Evolutionary conservation across 2,888 invertebrate genomes (phyloP), one percentile per base, ranked within the genome.

Genomic region (Panopea generosa): DNA sequence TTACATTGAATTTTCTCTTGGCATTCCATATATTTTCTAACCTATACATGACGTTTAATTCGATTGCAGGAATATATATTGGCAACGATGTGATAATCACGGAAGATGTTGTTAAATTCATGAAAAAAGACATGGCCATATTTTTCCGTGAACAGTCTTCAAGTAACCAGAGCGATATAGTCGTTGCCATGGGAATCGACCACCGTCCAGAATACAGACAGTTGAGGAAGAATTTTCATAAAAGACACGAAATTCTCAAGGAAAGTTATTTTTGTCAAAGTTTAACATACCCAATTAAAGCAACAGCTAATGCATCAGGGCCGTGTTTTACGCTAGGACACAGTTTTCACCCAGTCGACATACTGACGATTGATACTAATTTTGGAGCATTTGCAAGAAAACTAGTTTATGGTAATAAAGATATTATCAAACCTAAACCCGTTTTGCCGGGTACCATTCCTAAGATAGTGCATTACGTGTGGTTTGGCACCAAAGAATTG

Each of bases 401-500:
- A 6, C 53, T 90, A 18, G 77, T 84, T 18, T 90, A 90, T 75
- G 89, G 88, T 7, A 72, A 77, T 16, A 68, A 73, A 3, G 78
- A 81, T 16, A 68, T 86, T 9, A 74, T 70, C 11, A 43, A 59
- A 6, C 77, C 84, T 1, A 61, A 27, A 29, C 55, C 74, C 20
- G 27, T 63, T 14, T 55, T 80, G 20, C 82, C 77, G 9, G 82
- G 82, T 11, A 76, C 77, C 6, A 89, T 91, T 24, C 91, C 91
- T 6, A 89, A 89, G 66, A 89, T 90, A 9, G 89, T 88, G 6
- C 91, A 91, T 71, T 89, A 90, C 73, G 86, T 90, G 6, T 91
- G 91, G 91, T 85, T 90, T 68, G 87, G 87, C 0, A 77, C 76
- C 3, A 78, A 82, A 18, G 69, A 83, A 22, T 85, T 91, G 85